A percentile compares a stretch with the other conserved stretches of the same genome.
Conservation (phyloP, 2,888 invertebrate species). For the Opisthograptis luteolata region DNA sequence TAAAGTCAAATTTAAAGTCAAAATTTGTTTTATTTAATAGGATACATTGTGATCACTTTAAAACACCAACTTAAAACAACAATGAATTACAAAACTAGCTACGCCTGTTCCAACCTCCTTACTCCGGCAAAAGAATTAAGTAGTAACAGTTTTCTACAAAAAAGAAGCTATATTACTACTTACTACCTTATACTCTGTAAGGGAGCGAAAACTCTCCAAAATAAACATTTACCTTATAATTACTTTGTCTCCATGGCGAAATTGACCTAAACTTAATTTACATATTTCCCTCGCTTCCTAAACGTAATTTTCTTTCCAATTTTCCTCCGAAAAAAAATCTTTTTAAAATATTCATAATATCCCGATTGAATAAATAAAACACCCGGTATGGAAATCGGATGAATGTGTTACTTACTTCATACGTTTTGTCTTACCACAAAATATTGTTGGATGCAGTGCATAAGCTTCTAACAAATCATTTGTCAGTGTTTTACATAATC, state of each 20-base stretch:
- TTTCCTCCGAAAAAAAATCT: conserved; percentile 17
- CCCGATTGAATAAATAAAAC: conserved; percentile 34
- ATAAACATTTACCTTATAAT: conserved; percentile 10
- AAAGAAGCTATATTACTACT: no score
- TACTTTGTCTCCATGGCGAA: conserved; percentile 7
- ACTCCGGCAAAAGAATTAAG: no score
- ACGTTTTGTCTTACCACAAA: conserved; percentile 1
- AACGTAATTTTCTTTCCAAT: conserved; percentile 16
- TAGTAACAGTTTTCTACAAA: no score
- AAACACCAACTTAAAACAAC: no score
- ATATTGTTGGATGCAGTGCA: not conserved
- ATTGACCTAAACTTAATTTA: conserved; percentile 16
- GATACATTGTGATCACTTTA: no score
- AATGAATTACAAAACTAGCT: no score
- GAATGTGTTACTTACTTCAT: conserved; percentile 31
- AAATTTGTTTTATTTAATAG: no score
- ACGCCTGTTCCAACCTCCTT: no score
- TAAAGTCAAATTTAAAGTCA: no score
- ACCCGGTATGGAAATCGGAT: conserved; percentile 31
- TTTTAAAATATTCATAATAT: conserved; percentile 39
- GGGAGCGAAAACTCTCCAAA: not conserved
- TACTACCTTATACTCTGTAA: no score
- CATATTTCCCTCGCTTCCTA: conserved; percentile 19
- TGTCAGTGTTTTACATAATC: no score
- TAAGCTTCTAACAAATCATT: not conserved